These are phyloP conservation scores for Turritopsis dohrnii DNA, from an alignment of 30 jellyfish, hydroid and myxozoan genomes.

Conservation along the genomic window DNA sequence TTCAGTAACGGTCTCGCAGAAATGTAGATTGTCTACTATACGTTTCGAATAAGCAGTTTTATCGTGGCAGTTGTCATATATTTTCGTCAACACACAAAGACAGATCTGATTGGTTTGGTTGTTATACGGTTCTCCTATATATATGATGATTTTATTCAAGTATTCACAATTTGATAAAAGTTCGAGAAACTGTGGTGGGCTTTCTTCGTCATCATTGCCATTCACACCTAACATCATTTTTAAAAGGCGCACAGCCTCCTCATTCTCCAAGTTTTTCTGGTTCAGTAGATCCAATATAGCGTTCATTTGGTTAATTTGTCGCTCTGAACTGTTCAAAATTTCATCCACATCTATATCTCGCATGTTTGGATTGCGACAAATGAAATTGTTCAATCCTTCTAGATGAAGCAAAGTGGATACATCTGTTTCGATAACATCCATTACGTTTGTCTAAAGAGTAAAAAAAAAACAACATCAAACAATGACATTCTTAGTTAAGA, in stretches of 20 bases:
- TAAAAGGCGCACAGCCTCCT: not conserved
- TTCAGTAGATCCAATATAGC: not conserved
- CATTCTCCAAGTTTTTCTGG: not conserved
- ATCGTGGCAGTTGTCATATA: no score
- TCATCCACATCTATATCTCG: not conserved
- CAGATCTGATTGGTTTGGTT: not conserved
- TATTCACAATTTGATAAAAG: not conserved
- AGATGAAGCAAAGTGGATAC: no score
- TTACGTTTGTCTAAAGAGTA: no score
- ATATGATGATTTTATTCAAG: not conserved
- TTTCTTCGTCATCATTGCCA: not conserved
- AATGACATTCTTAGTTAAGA: no score
- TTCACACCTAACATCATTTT: not conserved
- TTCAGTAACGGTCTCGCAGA: no score
- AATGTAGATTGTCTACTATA: no score
- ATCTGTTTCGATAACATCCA: not conserved
- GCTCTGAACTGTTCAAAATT: not conserved
- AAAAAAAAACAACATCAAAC: no score
- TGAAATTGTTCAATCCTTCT: not conserved
- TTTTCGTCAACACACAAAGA: constrained; percentile 6
- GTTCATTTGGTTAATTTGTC: not conserved
- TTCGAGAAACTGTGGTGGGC: not conserved
- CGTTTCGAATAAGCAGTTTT: no score
- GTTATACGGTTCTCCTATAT: not conserved
- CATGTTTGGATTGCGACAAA: not conserved